Percentiles rank a stretch among this genome's conserved stretches.
Conservation (phyloP, 2,797 vertebrate genomes). For the Heliangelus exortis region DNA sequence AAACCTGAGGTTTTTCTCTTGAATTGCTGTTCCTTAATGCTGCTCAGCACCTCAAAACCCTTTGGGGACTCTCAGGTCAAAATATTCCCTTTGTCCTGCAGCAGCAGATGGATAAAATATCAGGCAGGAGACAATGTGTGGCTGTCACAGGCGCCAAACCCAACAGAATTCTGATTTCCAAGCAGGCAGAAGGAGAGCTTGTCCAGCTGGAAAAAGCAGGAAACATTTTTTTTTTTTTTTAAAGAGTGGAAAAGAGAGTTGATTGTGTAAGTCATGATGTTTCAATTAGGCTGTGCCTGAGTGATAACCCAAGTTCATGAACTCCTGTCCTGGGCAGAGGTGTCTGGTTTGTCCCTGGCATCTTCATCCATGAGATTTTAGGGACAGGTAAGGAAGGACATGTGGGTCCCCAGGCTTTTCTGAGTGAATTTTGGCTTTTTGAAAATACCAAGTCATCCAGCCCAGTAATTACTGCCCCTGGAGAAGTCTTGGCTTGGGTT, state of each 20-base stretch:
- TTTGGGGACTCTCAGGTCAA: background rate
- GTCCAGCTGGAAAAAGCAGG: constrained; percentile 57
- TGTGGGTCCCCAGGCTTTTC: background rate
- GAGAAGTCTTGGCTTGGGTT: background rate
- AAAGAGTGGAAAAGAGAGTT: background rate
- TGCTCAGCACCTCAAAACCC: background rate
- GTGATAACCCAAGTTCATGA: background rate
- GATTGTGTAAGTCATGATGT: constrained; percentile 45
- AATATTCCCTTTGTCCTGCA: background rate
- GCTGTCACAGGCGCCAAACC: constrained; percentile 45
- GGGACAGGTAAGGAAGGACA: background rate
- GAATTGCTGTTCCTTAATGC: background rate
- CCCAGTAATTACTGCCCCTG: background rate
- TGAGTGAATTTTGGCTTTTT: background rate
- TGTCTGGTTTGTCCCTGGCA: background rate
- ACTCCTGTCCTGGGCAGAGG: background rate
- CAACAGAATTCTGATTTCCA: constrained; percentile 56
- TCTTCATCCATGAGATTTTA: background rate
- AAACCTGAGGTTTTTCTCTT: background rate
- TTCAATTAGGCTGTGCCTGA: constrained; percentile 16
- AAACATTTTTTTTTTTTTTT: background rate
- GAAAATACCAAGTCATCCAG: background rate
- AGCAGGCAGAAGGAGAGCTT: constrained; percentile 25
- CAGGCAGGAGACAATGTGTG: background rate
- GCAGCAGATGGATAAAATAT: constrained; percentile 51